Percentiles rank a stretch among this genome's conserved stretches.
Evolutionary conservation across 2,888 invertebrate species (phyloP).

Genomic region (Venustoraphidia nigricollis): DNA sequence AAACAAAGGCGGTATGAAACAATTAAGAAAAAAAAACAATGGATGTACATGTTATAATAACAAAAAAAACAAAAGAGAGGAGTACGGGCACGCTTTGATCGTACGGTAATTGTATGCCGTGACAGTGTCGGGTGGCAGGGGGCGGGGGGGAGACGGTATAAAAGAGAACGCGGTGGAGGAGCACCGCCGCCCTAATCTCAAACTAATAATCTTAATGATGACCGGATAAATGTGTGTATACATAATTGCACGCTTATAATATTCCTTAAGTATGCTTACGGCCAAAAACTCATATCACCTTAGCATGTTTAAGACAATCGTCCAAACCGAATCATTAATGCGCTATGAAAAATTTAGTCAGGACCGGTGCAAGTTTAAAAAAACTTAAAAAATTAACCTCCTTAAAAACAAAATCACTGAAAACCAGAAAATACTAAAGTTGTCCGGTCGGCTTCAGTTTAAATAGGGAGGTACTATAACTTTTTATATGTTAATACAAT

Average conservation of each 20-base stretch:
- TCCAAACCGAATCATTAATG: conserved; percentile 13
- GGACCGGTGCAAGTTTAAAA: too few relatives aligned
- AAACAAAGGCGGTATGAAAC: too few relatives aligned
- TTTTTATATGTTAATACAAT: too few relatives aligned
- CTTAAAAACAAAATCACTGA: too few relatives aligned
- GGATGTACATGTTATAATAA: too few relatives aligned
- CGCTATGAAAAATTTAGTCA: conserved; percentile 3
- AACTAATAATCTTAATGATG: conserved; percentile 30
- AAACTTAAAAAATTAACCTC: too few relatives aligned
- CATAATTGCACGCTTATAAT: conserved; percentile 26
- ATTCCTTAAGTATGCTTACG: conserved; percentile 25
- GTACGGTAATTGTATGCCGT: conserved; percentile 2
- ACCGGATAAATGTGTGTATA: conserved; percentile 27
- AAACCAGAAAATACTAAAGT: too few relatives aligned
- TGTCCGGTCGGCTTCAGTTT: too few relatives aligned
- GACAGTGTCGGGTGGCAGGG: conserved; percentile 3
- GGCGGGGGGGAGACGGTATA: not conserved
- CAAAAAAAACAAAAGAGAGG: conserved; percentile 7
- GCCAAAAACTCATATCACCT: conserved; percentile 25
- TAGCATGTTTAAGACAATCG: conserved; percentile 15
- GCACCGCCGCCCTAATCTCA: conserved; percentile 22
- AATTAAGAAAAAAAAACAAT: too few relatives aligned
- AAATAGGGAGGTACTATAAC: too few relatives aligned
- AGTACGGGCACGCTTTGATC: conserved; percentile 10
- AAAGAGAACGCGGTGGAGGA: not conserved